Percentiles rank a stretch among this genome's conserved stretches.
Evolutionary conservation across 2,797 vertebrate species (phyloP).

Genomic region (Tragelaphus oryx): DNA sequence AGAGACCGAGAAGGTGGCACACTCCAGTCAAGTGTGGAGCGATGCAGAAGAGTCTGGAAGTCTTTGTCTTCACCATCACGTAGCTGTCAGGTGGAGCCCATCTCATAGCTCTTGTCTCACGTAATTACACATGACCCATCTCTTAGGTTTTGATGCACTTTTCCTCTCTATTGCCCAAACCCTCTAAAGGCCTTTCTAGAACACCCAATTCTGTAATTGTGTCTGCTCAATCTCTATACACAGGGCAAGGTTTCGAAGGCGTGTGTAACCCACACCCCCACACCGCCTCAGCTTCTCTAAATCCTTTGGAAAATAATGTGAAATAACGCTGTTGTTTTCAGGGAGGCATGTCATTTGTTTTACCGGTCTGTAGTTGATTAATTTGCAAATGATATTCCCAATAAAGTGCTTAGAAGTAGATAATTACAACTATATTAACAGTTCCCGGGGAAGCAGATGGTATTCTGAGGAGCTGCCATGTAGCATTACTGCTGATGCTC

Average conservation of each 20-base stretch:
- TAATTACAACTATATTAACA: constrained; percentile 99
- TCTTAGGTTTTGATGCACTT: not conserved
- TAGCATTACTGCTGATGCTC: constrained; percentile 97
- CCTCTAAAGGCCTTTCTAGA: not conserved
- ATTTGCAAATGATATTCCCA: constrained; percentile 97
- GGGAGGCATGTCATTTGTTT: constrained; percentile 87
- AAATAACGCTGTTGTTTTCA: constrained; percentile 83
- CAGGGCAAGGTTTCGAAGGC: not conserved
- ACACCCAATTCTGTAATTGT: not conserved
- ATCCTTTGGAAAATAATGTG: constrained; percentile 79
- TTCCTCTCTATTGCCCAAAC: not conserved
- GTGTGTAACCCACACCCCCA: not conserved
- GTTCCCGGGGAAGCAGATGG: constrained; percentile 98
- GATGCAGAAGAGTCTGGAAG: not conserved
- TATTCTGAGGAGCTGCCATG: constrained; percentile 95
- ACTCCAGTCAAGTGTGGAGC: not conserved
- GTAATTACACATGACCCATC: not conserved
- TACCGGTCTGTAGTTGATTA: constrained; percentile 92
- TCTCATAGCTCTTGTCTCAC: not conserved
- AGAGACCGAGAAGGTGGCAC: fast-evolving
- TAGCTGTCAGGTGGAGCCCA: too few species aligned
- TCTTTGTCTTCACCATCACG: not conserved
- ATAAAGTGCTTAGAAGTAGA: constrained; percentile 99
- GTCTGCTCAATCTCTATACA: not conserved
- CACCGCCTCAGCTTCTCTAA: constrained; percentile 54